Evolutionary conservation across 2,888 invertebrate genomes (phyloP).

Genomic region (Lasioglossum lativentre): DNA sequence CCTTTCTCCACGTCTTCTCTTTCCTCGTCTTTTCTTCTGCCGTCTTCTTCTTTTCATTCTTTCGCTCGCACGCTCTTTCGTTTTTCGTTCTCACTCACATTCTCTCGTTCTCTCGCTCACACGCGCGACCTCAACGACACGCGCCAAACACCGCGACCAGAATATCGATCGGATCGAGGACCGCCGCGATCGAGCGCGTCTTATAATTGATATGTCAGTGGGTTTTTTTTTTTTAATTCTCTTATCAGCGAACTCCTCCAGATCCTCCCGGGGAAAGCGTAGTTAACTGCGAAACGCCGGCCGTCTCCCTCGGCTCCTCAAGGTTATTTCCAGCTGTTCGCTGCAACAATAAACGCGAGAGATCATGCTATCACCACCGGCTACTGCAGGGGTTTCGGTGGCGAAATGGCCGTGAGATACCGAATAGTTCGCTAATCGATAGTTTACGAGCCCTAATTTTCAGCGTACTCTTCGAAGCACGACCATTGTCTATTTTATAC

Average conservation of each 20-base stretch:
- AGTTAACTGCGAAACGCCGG: conserved; percentile 72
- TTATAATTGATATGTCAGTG: conserved; percentile 74
- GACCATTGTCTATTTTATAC: background rate
- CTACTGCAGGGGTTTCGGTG: background rate
- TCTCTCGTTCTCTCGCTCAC: conserved; percentile 35
- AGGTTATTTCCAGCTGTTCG: conserved; percentile 95
- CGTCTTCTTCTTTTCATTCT: conserved; percentile 30
- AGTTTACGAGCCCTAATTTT: background rate
- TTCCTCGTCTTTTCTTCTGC: background rate
- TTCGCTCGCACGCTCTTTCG: conserved; percentile 28
- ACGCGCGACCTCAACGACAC: conserved; percentile 48
- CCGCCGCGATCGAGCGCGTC: conserved; percentile 60
- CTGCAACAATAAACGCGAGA: conserved; percentile 84
- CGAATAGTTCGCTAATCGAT: background rate
- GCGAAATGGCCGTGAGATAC: background rate
- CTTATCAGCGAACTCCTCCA: conserved; percentile 77
- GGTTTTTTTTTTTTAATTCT: conserved; percentile 64
- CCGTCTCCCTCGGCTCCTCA: conserved; percentile 77
- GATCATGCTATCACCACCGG: background rate
- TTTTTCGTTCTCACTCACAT: conserved; percentile 33
- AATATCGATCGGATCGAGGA: conserved; percentile 32
- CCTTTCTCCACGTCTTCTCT: conserved; percentile 53
- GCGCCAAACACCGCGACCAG: conserved; percentile 37
- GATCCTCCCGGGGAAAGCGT: conserved; percentile 79
- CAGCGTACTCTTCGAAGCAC: background rate